Evolutionary conservation across 1,140 invertebrate species (phyloP).

Genomic region (Neodiprion virginianus): DNA sequence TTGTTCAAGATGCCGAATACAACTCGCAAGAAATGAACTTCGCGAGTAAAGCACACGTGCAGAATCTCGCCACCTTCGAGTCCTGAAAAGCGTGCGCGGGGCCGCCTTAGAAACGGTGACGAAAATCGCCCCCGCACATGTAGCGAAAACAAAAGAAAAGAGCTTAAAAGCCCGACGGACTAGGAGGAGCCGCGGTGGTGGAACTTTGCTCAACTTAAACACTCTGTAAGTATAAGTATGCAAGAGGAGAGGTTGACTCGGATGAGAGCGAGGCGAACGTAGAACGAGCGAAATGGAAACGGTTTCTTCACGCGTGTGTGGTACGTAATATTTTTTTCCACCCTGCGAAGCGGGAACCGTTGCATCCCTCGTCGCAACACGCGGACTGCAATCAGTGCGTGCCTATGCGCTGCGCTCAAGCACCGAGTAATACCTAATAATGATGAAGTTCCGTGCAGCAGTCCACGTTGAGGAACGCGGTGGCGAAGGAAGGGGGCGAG

Average conservation of each 20-base stretch:
- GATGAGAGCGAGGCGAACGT: neutral
- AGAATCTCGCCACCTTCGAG: too few relatives aligned
- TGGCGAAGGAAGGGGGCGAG: constrained; percentile 16
- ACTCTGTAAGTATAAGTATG: neutral
- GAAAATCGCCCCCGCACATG: neutral
- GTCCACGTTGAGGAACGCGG: constrained; percentile 32
- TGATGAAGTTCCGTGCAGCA: constrained; percentile 58
- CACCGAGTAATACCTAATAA: constrained; percentile 36
- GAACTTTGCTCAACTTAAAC: neutral
- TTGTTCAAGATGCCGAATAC: too few relatives aligned
- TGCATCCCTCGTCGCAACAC: neutral
- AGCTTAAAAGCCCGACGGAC: neutral
- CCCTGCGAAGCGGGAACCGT: neutral
- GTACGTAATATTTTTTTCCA: neutral
- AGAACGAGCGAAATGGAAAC: neutral
- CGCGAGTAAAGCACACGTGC: too few relatives aligned
- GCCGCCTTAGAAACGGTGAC: neutral
- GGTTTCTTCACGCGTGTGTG: neutral
- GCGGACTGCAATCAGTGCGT: neutral
- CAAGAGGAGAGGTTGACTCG: neutral
- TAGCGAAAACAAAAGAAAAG: constrained; percentile 3
- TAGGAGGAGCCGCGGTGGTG: neutral
- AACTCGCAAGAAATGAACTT: too few relatives aligned
- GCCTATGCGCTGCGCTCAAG: neutral
- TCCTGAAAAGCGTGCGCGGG: too few relatives aligned